Base-by-base conservation (phyloP, 35 echinoderm and acorn worm species). In the Ptychodera flava region DNA sequence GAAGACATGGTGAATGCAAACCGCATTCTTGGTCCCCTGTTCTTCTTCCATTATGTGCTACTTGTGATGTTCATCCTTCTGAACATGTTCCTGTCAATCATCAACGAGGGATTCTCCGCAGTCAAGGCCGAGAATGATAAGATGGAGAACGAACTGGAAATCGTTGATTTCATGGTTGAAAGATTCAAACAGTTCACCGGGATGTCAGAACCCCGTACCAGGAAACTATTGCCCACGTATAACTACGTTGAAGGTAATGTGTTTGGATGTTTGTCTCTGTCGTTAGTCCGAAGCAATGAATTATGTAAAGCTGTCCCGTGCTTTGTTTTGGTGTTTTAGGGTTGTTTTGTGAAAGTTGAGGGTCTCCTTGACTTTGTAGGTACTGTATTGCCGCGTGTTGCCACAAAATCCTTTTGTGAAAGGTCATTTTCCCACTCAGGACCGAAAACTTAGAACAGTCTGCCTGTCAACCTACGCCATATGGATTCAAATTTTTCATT, bases 1-100 rank as follows among this genome's bases (percentile, higher is more conserved):
- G 83, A 91, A 33, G 91, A 82, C 29, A 88, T 93, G 79, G 31
- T 93, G 77, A 79, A 86, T 32, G 92, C 87, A 0, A 90, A 93
- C 35, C 92, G 86, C 0, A 30, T 89, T 32, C 79, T 97, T 0
- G 95, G 95, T 0, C 92, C 95, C 0, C 15, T 93, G 12, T 97
- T 90, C 84, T 97, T 97, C 87, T 97, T 97, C 83, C 76, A 82
- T 15, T 97, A 91, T 35, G 92, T 97, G n/a, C 33, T 93, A 37
- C 76, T 90, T 0, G 90, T 97, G 76, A 93, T 97, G 95, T 97
- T 89, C 86, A 85, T 88, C 0, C 64, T 97, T 31, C 78, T 91
- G 33, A 97, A 97, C 80, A 93, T 97, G 95, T 89, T 97, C 15
- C 52, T 97, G 30, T 87, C 95, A 80, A 97, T 97, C 77, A 91